Percentiles rank a stretch among this genome's conserved stretches.
Conservation (phyloP, 2,797 vertebrate species). For the Lepus oiostolus region DNA sequence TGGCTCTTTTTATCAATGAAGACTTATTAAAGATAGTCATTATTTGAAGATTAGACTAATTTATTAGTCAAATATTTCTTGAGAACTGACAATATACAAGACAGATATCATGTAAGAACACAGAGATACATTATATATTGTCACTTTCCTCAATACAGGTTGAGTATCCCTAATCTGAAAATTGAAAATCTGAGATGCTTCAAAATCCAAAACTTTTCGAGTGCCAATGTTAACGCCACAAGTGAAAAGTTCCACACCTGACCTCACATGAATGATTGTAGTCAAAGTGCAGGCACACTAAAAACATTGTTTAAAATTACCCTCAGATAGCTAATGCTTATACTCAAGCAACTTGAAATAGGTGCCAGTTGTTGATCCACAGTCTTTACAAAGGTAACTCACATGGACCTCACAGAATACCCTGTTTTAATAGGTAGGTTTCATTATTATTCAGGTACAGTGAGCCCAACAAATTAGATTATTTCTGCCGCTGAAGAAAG, state of each 20-base stretch:
- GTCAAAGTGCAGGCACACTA: too few relatives aligned
- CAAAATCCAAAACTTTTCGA: too few relatives aligned
- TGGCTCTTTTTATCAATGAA: not conserved
- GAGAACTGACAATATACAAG: not conserved
- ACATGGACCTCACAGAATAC: not conserved
- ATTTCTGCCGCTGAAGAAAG: not conserved
- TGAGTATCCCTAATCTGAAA: too few relatives aligned
- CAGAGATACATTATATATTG: not conserved
- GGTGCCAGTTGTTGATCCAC: not conserved
- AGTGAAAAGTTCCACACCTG: too few relatives aligned
- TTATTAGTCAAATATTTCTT: slow-evolving; percentile 39
- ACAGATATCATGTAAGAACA: not conserved
- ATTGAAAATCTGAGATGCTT: too few relatives aligned
- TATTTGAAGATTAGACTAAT: slow-evolving; percentile 8
- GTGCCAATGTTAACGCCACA: too few relatives aligned
- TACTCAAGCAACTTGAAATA: not conserved
- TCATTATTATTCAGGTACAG: slow-evolving; percentile 5
- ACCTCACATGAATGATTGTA: too few relatives aligned
- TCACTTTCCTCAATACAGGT: not conserved
- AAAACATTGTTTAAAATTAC: too few relatives aligned
- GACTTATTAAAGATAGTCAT: not conserved
- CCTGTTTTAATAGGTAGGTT: not conserved
- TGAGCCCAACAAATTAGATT: not conserved
- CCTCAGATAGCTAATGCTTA: not conserved
- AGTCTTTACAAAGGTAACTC: not conserved